Percentiles rank a stretch among this genome's conserved stretches.
These are phyloP conservation scores for Griposia aprilina DNA, from an alignment of 2,888 invertebrate genomes.

Conservation along the genomic window DNA sequence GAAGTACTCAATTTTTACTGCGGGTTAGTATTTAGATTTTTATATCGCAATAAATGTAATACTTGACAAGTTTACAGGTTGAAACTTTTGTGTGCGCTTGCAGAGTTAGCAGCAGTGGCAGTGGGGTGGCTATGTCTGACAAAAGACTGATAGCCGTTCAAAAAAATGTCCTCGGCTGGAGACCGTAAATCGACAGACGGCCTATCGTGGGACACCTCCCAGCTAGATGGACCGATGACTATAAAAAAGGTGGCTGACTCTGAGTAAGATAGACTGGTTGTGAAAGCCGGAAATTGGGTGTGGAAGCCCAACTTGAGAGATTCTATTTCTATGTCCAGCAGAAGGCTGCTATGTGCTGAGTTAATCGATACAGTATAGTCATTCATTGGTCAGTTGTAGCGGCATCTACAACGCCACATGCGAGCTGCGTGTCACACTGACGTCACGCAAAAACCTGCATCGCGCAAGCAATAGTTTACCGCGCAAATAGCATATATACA, in stretches of 20 bases:
- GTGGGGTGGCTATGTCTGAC: too few species aligned
- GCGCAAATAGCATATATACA: too few species aligned
- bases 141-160: background rate
- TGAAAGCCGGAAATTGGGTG: too few species aligned
- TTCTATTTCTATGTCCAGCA: too few species aligned
- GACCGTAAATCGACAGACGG: background rate
- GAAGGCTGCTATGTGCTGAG: background rate
- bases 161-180: background rate
- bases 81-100: background rate
- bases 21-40: background rate
- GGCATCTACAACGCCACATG: too few species aligned
- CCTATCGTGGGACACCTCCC: background rate
- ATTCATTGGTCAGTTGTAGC: too few species aligned
- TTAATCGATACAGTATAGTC: background rate
- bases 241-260: background rate
- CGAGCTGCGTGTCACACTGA: too few species aligned
- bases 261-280: background rate
- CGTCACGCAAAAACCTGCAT: too few species aligned
- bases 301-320: background rate
- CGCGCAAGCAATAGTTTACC: too few species aligned
- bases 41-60: background rate
- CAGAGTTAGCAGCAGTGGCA: background rate
- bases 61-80: background rate
- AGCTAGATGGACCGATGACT: background rate
- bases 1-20: slow-evolving; percentile 18